Evolutionary conservation across 2,888 invertebrate species (phyloP), one percentile per base, ranked within the genome.

Genomic region (Pheosia gnoma): DNA sequence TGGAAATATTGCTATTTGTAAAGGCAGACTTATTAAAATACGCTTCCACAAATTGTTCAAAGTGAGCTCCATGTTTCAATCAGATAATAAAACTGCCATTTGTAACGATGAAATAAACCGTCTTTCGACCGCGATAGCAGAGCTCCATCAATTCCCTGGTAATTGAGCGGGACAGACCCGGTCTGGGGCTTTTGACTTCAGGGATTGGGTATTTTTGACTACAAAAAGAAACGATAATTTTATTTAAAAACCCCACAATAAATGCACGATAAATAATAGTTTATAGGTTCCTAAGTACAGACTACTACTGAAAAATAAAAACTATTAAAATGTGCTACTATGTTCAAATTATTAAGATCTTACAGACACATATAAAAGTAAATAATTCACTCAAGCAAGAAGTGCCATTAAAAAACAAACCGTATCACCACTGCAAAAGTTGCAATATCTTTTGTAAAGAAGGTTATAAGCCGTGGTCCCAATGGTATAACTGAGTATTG

Each of bases 1-100:
- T 25, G 25, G 25, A 25, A 25, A 25, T 25, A 25, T 25, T 25
- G 25, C 25, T 2, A 25, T 25, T 25, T 25, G 25, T 25, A 25
- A 25, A 25, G 25, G 25, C 25, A 25, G 25, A n/a, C n/a, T 25
- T 25, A 25, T 25, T 1, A 25, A 25, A 25, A 0, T 25, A 25
- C 25, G 1, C 13, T 4, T 9, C 38, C 38, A 45, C 51, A 51
- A 51, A 25, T 13, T n/a, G 47, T 11, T 8, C 25, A 8, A 25
- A 51, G 25, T 51, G 25, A 25, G 51, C 47, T 53, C 53, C 53
- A 53, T 53, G 37, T 53, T 53, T 53, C 53, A 53, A 53, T 53
- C 53, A 37, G 37, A 53, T 37, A 53, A 53, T 53, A 53, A 53
- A 37, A 25, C 25, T 3, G 51, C 37, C 10, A 53, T 53, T 53